A percentile compares a stretch with the other conserved stretches of the same genome.
These are phyloP conservation scores for Eonycteris spelaea DNA, from an alignment of 2,113 vertebrate genomes.

Conservation along the genomic window DNA sequence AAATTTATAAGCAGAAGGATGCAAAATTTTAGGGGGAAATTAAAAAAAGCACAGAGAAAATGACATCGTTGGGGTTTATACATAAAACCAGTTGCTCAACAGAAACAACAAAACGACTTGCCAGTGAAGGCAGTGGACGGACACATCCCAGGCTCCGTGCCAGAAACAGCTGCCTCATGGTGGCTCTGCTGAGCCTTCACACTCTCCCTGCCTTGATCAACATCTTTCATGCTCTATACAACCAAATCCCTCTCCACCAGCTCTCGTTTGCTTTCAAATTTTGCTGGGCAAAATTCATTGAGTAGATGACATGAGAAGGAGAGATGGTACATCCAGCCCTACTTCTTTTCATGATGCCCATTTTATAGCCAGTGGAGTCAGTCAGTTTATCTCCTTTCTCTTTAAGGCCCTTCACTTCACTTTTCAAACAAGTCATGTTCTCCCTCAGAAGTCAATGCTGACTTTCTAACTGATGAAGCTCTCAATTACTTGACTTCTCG, in stretches of 20 bases:
- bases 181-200: not conserved
- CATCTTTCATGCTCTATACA: not conserved
- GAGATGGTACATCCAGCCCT: rapidly evolving
- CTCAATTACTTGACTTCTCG: not conserved
- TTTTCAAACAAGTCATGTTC: not conserved
- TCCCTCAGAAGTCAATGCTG: not conserved
- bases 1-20: not conserved
- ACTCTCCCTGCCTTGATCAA: not conserved
- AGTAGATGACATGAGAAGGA: not conserved
- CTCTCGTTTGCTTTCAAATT: not conserved
- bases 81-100: not conserved
- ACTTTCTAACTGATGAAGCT: not conserved
- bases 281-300: not conserved
- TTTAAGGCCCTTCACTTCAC: not conserved
- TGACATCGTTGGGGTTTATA: not conserved
- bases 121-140: not conserved
- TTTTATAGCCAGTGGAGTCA: not conserved
- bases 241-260: not conserved
- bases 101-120: not conserved
- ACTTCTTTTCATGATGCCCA: not conserved
- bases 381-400: not conserved
- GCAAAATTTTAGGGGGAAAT: not conserved
- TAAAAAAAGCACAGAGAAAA: not conserved
- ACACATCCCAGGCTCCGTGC: not conserved
- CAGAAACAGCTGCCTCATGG: rapidly evolving